Percentiles rank a stretch among this genome's conserved stretches.
Conservation (phyloP, 2,797 vertebrate genomes). For the Gallinago stenura region DNA sequence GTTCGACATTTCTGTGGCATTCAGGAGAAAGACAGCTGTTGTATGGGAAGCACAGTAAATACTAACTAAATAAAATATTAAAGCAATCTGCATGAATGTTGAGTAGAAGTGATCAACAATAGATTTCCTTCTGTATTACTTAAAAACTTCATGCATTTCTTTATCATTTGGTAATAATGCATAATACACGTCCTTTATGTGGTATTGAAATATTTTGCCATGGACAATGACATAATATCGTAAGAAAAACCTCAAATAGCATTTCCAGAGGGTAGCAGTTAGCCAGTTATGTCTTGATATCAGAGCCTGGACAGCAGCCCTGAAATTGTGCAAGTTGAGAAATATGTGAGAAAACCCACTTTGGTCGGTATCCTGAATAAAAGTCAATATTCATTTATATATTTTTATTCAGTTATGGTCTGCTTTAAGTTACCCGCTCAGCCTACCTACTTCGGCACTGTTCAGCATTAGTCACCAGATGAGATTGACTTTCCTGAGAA, state of each 20-base stretch:
- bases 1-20: conserved; percentile 21
- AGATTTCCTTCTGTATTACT: conserved; percentile 23
- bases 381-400: not conserved
- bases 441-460: not conserved
- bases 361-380: not conserved
- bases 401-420: not conserved
- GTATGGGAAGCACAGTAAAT: not conserved
- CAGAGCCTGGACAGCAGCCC: conserved; percentile 43
- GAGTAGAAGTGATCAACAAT: not conserved
- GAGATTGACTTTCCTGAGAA: not conserved
- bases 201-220: conserved; percentile 28
- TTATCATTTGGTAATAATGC: not conserved
- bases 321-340: conserved; percentile 23
- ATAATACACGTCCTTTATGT: not conserved
- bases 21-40: not conserved
- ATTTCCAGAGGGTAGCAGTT: conserved; percentile 55
- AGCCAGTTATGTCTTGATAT: conserved; percentile 32
- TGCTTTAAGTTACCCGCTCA: not conserved
- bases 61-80: conserved; percentile 4
- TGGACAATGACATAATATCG: conserved; percentile 25
- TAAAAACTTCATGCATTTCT: not conserved
- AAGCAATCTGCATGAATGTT: not conserved
- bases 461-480: not conserved
- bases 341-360: conserved; percentile 41
- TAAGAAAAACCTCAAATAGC: conserved; percentile 54